Percentiles rank a stretch among this genome's conserved stretches.
phyloP scores from a whole-genome alignment of 2,888 invertebrate species.

The Campoletis raptor region DNA sequence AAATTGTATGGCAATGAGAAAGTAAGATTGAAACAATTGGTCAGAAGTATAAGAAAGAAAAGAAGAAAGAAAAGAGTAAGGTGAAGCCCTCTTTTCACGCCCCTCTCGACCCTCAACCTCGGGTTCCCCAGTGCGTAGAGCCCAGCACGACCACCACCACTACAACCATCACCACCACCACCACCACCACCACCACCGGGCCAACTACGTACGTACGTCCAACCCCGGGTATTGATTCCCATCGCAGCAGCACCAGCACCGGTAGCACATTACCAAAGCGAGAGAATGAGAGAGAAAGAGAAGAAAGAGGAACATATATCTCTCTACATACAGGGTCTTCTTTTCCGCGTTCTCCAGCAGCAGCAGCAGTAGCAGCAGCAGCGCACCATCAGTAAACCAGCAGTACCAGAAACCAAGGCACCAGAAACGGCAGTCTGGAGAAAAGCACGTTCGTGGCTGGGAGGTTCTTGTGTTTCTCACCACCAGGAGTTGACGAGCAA shows the following conservation, averaged over 20 bases:
- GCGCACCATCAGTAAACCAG: conserved; percentile 52
- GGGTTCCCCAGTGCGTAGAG: conserved; percentile 63
- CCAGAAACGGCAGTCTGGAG: conserved; percentile 77
- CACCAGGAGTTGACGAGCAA: conserved; percentile 64
- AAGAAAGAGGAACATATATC: conserved; percentile 10
- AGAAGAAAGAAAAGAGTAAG: conserved; percentile 67
- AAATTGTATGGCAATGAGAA: background rate
- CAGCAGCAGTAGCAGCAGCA: conserved; percentile 69
- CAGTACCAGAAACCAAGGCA: conserved; percentile 61
- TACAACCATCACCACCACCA: conserved; percentile 85
- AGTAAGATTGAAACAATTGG: conserved; percentile 5
- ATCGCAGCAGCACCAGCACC: conserved; percentile 75
- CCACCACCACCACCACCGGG: conserved; percentile 85
- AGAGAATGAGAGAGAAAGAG: conserved; percentile 34
- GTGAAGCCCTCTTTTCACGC: conserved; percentile 77
- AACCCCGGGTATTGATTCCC: conserved; percentile 82
- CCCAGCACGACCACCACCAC: conserved; percentile 85
- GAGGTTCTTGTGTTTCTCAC: conserved; percentile 70
- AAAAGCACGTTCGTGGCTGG: conserved; percentile 80
- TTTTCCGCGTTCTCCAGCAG: conserved; percentile 80
- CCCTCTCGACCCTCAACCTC: conserved; percentile 79
- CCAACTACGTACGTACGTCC: conserved; percentile 79
- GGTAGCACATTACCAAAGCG: conserved; percentile 69
- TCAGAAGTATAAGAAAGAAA: conserved; percentile 26
- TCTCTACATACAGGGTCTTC: conserved; percentile 65